Base-by-base conservation (phyloP, 2,113 vertebrate genomes). In the Coryphaenoides rupestris region DNA sequence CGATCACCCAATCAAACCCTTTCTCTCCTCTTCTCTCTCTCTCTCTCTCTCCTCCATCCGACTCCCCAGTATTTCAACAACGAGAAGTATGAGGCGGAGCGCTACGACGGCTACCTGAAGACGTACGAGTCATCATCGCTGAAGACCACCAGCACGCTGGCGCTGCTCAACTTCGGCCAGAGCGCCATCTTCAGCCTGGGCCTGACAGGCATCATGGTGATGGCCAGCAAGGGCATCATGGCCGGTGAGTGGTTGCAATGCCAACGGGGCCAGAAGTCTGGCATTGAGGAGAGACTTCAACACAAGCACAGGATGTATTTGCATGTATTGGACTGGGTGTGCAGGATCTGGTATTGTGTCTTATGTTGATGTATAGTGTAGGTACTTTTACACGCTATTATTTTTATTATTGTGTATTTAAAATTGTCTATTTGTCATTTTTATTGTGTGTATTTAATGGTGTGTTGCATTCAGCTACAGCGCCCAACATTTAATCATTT, bases 11-110 rank as follows among this genome's bases (percentile, higher is more conserved):
- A 40, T 40, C 33, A 13, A 40, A 40, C 33, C 15, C 53, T 17
- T 54, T 40, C 47, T 24, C 24, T 61, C 40, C 60, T 21, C 24
- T 22, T 28, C 24, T 16, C 26, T 55, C 5, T 7, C 52, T 19
- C 4, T 62, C 23, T 3, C n/a, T n/a, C n/a, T n/a, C n/a, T n/a
- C n/a, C n/a, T n/a, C 10, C 50, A 3, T 53, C 17, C 50, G 50
- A 5, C 17, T 53, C 49, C n/a, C n/a, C 63, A 99, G 97, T 99
- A 99, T 88, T 99, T 99, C 89, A 99, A 99, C 88, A 98, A 98
- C 66, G 97, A 99, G 79, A 96, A 93, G 65, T 98, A 98, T 1
- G 97, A 99, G 90, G 94, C 96, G 24, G 89, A 95, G 47, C 90
- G 85, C 68, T 99, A 99, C 52, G 97, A 99, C 76, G 86, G 83